These are phyloP conservation scores for Gavia stellata DNA, from an alignment of 2,113 vertebrate genomes.

Conservation along the genomic window DNA sequence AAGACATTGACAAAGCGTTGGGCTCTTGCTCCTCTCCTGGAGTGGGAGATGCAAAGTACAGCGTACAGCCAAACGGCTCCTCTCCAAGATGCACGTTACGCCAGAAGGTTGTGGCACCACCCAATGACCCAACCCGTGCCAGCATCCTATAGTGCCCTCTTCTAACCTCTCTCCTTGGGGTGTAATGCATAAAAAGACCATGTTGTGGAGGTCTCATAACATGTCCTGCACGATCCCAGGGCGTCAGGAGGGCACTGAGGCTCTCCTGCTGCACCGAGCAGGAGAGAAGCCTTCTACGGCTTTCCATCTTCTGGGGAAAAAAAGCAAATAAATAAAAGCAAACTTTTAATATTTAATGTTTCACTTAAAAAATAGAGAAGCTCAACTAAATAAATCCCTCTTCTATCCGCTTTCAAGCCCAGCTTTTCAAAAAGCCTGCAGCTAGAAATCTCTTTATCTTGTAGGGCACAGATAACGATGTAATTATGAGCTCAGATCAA, in stretches of 20 bases:
- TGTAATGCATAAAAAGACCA: not conserved
- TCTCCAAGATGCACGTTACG: not conserved
- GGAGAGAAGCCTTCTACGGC: not conserved
- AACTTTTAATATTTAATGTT: not conserved
- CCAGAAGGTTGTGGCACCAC: not conserved
- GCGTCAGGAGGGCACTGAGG: not conserved
- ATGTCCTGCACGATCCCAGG: accelerated
- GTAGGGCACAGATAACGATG: not conserved
- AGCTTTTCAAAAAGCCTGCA: conserved; percentile 17
- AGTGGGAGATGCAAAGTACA: not conserved
- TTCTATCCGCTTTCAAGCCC: not conserved
- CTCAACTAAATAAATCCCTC: not conserved
- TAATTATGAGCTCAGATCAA: conserved; percentile 16
- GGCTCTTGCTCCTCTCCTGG: not conserved
- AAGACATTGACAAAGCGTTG: not conserved
- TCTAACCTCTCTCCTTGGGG: not conserved
- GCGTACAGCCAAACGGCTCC: not conserved
- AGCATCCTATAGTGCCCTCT: not conserved
- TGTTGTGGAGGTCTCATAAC: not conserved
- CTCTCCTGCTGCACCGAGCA: not conserved
- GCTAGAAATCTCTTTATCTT: conserved; percentile 27
- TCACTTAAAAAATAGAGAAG: not conserved
- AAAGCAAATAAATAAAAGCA: not conserved
- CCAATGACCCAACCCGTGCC: not conserved
- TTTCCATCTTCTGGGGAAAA: not conserved